Percentiles rank a stretch among this genome's conserved stretches.
Evolutionary conservation across 2,888 invertebrate species (phyloP).

Genomic region (Archaeoteleia sp.): DNA sequence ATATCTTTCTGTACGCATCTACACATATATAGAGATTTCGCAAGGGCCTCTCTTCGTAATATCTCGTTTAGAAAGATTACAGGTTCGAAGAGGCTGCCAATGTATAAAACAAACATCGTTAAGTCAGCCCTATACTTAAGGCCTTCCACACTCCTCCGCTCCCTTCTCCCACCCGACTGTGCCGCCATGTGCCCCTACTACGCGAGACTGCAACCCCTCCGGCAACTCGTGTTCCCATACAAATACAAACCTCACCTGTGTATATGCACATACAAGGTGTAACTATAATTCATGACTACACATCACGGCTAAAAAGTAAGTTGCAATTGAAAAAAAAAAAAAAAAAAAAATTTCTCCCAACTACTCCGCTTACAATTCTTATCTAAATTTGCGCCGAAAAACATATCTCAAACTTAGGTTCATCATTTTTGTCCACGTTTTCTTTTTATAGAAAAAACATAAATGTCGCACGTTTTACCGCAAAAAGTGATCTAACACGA

Average conservation of each 20-base stretch:
- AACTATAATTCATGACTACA: too few species aligned
- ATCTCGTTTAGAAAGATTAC: slow-evolving; percentile 76
- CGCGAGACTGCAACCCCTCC: slow-evolving; percentile 50
- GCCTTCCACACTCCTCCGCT: slow-evolving; percentile 47
- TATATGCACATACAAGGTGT: slow-evolving; percentile 47
- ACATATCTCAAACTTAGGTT: too few species aligned
- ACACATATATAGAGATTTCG: slow-evolving; percentile 36
- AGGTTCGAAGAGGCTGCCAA: slow-evolving; percentile 75
- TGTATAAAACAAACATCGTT: slow-evolving; percentile 76
- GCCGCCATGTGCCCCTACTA: slow-evolving; percentile 41
- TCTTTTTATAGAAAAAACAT: too few species aligned
- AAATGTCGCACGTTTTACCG: too few species aligned
- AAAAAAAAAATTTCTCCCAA: too few species aligned
- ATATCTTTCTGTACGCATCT: too few species aligned
- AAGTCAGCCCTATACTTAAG: slow-evolving; percentile 74
- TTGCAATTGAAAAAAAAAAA: too few species aligned
- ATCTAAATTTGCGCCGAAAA: too few species aligned
- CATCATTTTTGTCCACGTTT: too few species aligned
- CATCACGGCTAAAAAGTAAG: too few species aligned
- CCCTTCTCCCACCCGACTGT: slow-evolving; percentile 29
- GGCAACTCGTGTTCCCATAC: slow-evolving; percentile 16
- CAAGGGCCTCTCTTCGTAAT: slow-evolving; percentile 63
- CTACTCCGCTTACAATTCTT: too few species aligned
- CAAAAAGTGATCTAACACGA: too few species aligned
- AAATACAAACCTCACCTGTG: slow-evolving; percentile 33